Conservation (phyloP, 2,888 invertebrate species). For the Cylloceria caligata region DNA sequence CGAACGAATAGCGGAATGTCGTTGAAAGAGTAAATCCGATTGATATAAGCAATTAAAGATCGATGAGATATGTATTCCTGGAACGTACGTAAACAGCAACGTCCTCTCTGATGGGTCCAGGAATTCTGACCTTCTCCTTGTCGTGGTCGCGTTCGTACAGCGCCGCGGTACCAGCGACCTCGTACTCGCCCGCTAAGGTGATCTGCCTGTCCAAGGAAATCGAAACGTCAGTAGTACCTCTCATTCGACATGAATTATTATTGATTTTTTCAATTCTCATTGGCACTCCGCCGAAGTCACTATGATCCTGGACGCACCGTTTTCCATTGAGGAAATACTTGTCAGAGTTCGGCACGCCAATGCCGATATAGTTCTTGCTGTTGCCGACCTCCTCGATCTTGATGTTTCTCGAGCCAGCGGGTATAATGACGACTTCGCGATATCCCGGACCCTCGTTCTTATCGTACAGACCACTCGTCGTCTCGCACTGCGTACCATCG, state of each 20-base stretch:
- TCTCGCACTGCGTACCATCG: slow-evolving; percentile 88
- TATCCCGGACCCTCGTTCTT: slow-evolving; percentile 85
- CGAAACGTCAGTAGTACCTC: slow-evolving; percentile 61
- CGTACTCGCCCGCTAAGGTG: slow-evolving; percentile 84
- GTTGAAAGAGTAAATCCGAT: not conserved
- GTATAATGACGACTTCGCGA: slow-evolving; percentile 87
- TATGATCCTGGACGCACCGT: slow-evolving; percentile 84
- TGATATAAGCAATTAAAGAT: not conserved
- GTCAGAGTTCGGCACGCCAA: slow-evolving; percentile 85
- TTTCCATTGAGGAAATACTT: slow-evolving; percentile 88
- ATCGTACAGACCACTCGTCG: slow-evolving; percentile 86
- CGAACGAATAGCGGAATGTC: not conserved
- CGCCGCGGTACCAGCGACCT: slow-evolving; percentile 85
- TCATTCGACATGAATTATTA: slow-evolving; percentile 10
- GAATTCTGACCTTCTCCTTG: slow-evolving; percentile 87
- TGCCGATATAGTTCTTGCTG: slow-evolving; percentile 85
- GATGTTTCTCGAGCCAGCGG: slow-evolving; percentile 87
- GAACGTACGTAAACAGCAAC: slow-evolving; percentile 87
- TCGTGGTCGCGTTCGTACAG: slow-evolving; percentile 85
- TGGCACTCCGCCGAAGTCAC: slow-evolving; percentile 46
- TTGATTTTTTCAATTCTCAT: slow-evolving; percentile 29
- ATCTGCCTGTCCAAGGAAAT: slow-evolving; percentile 79
- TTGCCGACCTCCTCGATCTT: slow-evolving; percentile 86
- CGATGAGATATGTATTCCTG: not conserved
- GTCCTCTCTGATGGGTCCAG: slow-evolving; percentile 88